A percentile compares a stretch with the other conserved stretches of the same genome.
These are phyloP conservation scores for Mylabris phalerata DNA, from an alignment of 1,140 invertebrate species.

Conservation along the genomic window DNA sequence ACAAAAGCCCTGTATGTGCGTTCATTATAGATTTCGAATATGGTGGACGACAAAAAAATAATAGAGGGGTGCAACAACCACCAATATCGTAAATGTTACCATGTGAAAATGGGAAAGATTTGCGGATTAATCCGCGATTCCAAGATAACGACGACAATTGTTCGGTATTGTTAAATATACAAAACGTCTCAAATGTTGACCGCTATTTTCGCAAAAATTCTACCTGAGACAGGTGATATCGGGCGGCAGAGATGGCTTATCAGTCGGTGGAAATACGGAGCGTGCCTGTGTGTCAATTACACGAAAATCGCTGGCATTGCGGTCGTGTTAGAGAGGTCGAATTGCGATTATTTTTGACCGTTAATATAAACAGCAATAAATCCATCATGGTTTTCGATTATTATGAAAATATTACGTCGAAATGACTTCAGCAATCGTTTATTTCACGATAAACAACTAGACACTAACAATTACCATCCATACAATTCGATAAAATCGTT, in stretches of 20 bases:
- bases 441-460: constrained; percentile 32
- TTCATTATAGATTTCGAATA: constrained; percentile 9
- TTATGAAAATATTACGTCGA: constrained; percentile 5
- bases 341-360: too few species aligned
- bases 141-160: background rate
- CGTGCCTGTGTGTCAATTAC: constrained; percentile 12
- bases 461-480: constrained; percentile 7
- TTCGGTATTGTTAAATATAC: constrained; percentile 13
- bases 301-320: background rate
- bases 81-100: background rate
- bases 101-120: background rate
- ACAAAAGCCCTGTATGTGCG: constrained; percentile 29
- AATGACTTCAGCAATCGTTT: constrained; percentile 11
- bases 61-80: constrained; percentile 10
- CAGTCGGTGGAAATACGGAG: constrained; percentile 14
- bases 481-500: constrained; percentile 38
- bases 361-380: background rate
- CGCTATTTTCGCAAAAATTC: constrained; percentile 24
- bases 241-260: constrained; percentile 17
- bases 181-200: background rate
- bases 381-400: background rate
- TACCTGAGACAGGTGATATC: constrained; percentile 8
- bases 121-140: background rate
- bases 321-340: too few species aligned
- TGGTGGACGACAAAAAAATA: constrained; percentile 3